Evolutionary conservation across 2,113 vertebrate species (phyloP).

Genomic region (Pedionomus torquatus): DNA sequence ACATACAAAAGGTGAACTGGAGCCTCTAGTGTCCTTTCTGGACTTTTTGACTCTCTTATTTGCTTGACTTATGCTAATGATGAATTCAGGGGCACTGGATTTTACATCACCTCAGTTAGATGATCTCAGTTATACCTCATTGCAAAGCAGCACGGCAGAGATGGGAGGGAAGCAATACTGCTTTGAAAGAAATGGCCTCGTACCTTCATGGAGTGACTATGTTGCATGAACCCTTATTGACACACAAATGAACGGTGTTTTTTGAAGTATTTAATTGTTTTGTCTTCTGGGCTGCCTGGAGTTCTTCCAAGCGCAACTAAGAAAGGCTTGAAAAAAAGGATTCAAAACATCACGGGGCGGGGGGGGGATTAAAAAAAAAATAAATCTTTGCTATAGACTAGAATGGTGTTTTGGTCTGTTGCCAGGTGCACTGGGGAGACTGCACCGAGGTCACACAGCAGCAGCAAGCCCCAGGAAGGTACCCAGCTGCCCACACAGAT

Average conservation of each 20-base stretch:
- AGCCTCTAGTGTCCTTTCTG: not conserved
- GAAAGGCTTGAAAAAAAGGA: slow-evolving; percentile 64
- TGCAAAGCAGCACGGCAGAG: not conserved
- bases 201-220: not conserved
- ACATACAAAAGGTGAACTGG: not conserved
- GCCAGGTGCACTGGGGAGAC: not conserved
- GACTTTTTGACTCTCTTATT: not conserved
- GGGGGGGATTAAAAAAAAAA: not conserved
- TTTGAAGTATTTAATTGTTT: slow-evolving; percentile 51
- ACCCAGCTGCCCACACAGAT: not conserved
- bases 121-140: not conserved
- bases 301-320: slow-evolving; percentile 57
- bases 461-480: rapidly evolving
- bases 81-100: not conserved
- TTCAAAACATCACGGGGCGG: not conserved
- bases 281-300: slow-evolving; percentile 61
- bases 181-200: not conserved
- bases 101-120: rapidly evolving
- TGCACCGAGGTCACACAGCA: rapidly evolving
- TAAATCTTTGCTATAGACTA: slow-evolving; percentile 2
- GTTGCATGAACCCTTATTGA: not conserved
- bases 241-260: not conserved
- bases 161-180: not conserved
- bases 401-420: slow-evolving; percentile 24
- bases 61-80: not conserved